A percentile compares a stretch with the other conserved stretches of the same genome.
phyloP scores from a whole-genome alignment of 2,113 vertebrate genomes.

The Osmerus eperlanus region DNA sequence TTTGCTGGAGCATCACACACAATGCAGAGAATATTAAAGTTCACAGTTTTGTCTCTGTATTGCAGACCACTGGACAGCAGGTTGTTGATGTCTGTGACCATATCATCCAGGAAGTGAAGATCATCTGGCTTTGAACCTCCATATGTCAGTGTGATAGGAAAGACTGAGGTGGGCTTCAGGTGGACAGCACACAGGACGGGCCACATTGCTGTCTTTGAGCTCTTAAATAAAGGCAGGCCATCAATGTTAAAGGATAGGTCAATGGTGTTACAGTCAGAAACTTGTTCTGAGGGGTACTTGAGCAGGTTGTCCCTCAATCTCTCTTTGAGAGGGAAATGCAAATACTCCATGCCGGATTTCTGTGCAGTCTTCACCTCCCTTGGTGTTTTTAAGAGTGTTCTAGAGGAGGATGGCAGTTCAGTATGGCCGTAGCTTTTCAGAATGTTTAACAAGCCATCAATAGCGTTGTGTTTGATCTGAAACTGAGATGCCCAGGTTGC shows the following conservation, averaged over 20 bases:
- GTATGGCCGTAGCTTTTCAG: not conserved
- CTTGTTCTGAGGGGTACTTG: not conserved
- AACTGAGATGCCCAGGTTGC: not conserved
- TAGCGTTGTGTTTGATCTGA: slow-evolving; percentile 10
- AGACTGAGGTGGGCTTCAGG: not conserved
- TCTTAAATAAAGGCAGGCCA: not conserved
- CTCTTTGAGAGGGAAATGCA: slow-evolving; percentile 7
- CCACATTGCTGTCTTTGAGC: not conserved
- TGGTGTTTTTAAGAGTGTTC: slow-evolving; percentile 12
- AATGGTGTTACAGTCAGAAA: not conserved
- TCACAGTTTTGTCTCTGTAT: not conserved
- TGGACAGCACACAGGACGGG: slow-evolving; percentile 1
- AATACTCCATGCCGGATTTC: slow-evolving; percentile 17
- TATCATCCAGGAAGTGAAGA: not conserved
- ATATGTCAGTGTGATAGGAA: not conserved
- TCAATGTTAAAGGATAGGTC: slow-evolving; percentile 3
- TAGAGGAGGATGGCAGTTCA: not conserved
- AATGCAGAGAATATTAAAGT: not conserved
- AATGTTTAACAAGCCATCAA: not conserved
- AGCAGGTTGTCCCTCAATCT: not conserved
- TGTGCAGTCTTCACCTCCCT: not conserved
- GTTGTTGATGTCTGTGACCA: not conserved
- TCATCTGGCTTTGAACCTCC: not conserved
- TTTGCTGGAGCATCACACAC: slow-evolving; percentile 1
- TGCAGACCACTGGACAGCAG: not conserved